phyloP scores from a whole-genome alignment of 2,888 invertebrate species.

The Agrochola lota region DNA sequence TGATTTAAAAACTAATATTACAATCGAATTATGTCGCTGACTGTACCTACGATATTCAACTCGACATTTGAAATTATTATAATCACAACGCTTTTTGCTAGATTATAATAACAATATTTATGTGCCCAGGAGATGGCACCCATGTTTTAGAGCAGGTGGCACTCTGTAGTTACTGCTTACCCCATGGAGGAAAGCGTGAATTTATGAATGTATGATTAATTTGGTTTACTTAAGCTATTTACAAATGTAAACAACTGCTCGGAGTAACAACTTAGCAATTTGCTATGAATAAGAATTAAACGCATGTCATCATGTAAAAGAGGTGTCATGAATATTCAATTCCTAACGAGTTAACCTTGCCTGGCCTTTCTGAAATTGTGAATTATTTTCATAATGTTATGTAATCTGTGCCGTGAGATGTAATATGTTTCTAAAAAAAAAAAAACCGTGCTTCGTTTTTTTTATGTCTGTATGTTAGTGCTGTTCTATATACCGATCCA shows the following conservation, averaged over 20 bases:
- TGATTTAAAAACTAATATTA: neutral
- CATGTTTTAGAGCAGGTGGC: neutral
- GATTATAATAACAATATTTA: neutral
- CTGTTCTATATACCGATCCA: neutral
- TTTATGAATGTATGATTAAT: neutral
- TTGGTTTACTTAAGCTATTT: neutral
- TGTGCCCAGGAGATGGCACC: too few relatives aligned
- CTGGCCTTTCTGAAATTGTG: constrained; percentile 33
- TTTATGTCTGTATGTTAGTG: neutral
- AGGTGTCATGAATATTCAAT: constrained; percentile 46
- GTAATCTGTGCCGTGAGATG: constrained; percentile 3
- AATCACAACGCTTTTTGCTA: neutral
- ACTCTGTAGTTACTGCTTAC: neutral
- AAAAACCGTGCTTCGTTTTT: neutral
- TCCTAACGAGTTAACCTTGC: constrained; percentile 26
- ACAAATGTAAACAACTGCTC: neutral
- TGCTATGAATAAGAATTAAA: constrained; percentile 25
- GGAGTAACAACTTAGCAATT: constrained; percentile 28
- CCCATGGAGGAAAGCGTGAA: neutral
- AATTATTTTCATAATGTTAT: constrained; percentile 30
- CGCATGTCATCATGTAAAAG: constrained; percentile 16
- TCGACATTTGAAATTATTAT: neutral
- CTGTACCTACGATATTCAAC: neutral
- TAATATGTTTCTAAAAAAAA: neutral
- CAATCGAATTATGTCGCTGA: neutral